These are phyloP conservation scores for Accipiter virgatus DNA, from an alignment of 2,113 vertebrate genomes.

Conservation along the genomic window DNA sequence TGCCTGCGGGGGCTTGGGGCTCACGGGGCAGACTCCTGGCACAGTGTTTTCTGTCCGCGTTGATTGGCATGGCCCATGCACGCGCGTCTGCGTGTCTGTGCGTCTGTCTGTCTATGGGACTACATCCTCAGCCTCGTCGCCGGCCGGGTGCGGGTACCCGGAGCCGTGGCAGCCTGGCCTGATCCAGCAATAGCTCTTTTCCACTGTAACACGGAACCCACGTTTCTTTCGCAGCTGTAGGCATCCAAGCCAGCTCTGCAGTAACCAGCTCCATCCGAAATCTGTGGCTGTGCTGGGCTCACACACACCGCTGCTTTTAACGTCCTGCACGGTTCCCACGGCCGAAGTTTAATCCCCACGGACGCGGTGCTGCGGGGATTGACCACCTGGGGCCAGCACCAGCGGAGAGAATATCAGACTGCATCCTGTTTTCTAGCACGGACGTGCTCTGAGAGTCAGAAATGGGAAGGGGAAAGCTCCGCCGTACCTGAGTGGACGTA, in stretches of 20 bases:
- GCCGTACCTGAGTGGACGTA: fast-evolving
- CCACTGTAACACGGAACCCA: fast-evolving
- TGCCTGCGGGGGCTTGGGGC: background rate
- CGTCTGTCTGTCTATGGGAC: fast-evolving
- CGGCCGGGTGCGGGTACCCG: fast-evolving
- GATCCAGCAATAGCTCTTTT: fast-evolving
- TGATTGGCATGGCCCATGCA: fast-evolving
- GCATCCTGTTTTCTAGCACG: fast-evolving
- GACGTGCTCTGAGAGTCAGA: fast-evolving
- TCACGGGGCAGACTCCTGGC: fast-evolving
- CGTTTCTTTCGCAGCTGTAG: fast-evolving
- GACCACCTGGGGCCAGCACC: background rate
- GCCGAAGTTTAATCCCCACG: fast-evolving
- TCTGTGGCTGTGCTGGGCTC: fast-evolving
- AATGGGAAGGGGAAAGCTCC: fast-evolving
- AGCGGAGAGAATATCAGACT: background rate
- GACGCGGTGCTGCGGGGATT: background rate
- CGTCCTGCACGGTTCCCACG: fast-evolving
- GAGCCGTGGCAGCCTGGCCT: background rate
- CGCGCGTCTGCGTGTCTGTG: fast-evolving
- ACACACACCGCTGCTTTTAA: fast-evolving
- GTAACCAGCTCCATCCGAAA: fast-evolving
- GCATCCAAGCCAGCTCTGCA: fast-evolving
- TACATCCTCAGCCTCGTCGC: fast-evolving
- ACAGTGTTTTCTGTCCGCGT: fast-evolving